These are phyloP conservation scores for Neocrepidodera transversa DNA, from an alignment of 2,888 invertebrate genomes.

Conservation along the genomic window DNA sequence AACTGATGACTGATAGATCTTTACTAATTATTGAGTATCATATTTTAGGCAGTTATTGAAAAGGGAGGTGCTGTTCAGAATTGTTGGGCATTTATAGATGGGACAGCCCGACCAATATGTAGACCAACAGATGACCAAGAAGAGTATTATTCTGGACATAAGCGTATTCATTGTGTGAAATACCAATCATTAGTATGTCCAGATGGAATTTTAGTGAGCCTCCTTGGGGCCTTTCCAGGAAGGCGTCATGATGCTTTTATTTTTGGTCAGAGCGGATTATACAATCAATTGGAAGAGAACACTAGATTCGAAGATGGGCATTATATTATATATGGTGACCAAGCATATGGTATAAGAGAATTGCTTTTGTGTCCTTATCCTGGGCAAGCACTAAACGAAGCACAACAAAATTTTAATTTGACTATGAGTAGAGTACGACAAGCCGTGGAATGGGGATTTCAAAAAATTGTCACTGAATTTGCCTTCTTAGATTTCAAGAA, in stretches of 20 bases:
- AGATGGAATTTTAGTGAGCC: slow-evolving; percentile 1
- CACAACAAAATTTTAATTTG: slow-evolving; percentile 29
- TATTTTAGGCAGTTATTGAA: no score
- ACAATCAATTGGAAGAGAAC: slow-evolving; percentile 8
- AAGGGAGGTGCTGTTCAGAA: no score
- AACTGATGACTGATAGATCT: no score
- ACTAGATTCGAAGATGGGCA: slow-evolving; percentile 2
- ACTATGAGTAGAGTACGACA: slow-evolving; percentile 31
- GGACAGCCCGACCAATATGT: slow-evolving; percentile 31
- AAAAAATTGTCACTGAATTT: slow-evolving; percentile 39
- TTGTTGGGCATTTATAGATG: slow-evolving; percentile 13
- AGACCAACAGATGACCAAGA: no score
- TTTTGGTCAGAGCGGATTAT: slow-evolving; percentile 12
- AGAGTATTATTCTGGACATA: no score
- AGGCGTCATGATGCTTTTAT: slow-evolving; percentile 20
- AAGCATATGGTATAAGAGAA: slow-evolving; percentile 13
- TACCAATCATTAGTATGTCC: slow-evolving; percentile 36
- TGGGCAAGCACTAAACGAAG: slow-evolving; percentile 31
- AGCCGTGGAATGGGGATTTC: slow-evolving; percentile 40
- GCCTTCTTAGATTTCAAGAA: no score
- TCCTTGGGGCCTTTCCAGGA: slow-evolving; percentile 14
- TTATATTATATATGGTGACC: slow-evolving; percentile 15
- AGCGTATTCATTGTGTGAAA: slow-evolving; percentile 32
- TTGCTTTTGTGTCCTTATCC: slow-evolving; percentile 7
- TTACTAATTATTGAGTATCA: no score